Evolutionary conservation across 2,888 invertebrate genomes (phyloP), one percentile per base, ranked within the genome.

Genomic region (Diploptera punctata): DNA sequence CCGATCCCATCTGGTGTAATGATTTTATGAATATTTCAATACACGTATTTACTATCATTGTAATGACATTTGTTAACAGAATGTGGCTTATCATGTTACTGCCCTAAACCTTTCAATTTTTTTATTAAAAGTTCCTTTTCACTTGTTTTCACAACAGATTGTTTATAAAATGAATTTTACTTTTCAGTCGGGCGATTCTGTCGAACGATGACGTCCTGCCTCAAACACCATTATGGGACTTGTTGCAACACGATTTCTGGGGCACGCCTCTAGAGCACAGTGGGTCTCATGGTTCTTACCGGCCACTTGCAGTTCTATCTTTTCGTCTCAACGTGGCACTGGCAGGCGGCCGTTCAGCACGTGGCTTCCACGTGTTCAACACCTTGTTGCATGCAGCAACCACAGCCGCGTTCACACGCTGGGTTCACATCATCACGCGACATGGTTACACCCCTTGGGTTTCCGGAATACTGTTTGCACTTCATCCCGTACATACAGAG

Each of bases 401-500:
- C 44, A 83, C 84, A 1, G 81, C 80, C 10, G 76, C 84, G 33
- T 84, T 84, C 77, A 81, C 82, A 54, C 76, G 78, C 65, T 75
- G 83, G 52, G 80, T 81, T 1, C 62, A 71, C 16, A 54, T 57
- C 18, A 49, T 75, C 18, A 61, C 67, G 1, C 65, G 43, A 5
- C 26, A 26, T 7, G 9, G 10, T 13, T n/a, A 57, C 13, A 60
- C 72, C 21, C 84, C 85, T 7, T 77, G 85, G 75, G 77, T 80
- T 13, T 72, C 86, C 1, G 84, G 85, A 2, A 79, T 86, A 1
- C 78, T 86, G 67, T 87, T 87, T 78, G 85, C 87, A n/a, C 80
- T 82, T 19, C 88, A 88, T 77, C 87, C 88, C 0, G 82, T 88
- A 60, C 87, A 87, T 80, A 85, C 86, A 0, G 88, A 88, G 77